Percentiles rank a stretch among this genome's conserved stretches.
These are phyloP conservation scores for Cyclophora albipunctata DNA, from an alignment of 2,888 invertebrate genomes.

Conservation along the genomic window DNA sequence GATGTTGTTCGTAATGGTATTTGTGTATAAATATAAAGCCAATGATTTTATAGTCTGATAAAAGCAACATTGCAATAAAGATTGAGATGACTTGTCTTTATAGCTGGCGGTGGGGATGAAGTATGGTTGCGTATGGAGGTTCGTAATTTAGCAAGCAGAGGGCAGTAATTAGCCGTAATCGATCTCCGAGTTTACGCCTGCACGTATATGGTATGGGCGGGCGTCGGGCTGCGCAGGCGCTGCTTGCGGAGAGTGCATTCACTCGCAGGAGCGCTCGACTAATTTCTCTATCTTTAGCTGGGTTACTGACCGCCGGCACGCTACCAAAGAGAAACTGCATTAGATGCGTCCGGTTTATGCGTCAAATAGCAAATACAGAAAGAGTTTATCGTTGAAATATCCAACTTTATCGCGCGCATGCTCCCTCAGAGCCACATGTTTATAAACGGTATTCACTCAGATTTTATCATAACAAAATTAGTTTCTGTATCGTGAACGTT, in stretches of 20 bases:
- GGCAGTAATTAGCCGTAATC: constrained; percentile 70
- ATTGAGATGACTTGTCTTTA: constrained; percentile 20
- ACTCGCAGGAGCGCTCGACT: constrained; percentile 58
- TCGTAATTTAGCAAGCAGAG: constrained; percentile 28
- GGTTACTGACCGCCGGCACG: constrained; percentile 67
- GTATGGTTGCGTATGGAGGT: constrained; percentile 16
- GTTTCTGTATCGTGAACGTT: constrained; percentile 2
- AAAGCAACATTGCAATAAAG: constrained; percentile 6
- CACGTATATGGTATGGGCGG: constrained; percentile 60
- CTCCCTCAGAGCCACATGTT: neutral
- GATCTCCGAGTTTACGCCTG: constrained; percentile 62
- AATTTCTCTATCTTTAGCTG: constrained; percentile 74
- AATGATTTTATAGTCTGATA: constrained; percentile 6
- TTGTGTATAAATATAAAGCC: constrained; percentile 3
- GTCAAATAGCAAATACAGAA: constrained; percentile 35
- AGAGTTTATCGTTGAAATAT: constrained; percentile 11
- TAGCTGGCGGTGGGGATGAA: constrained; percentile 28
- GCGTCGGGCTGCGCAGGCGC: constrained; percentile 20
- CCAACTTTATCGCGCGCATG: constrained; percentile 4
- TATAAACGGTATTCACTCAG: neutral
- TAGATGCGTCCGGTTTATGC: constrained; percentile 67
- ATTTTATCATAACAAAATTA: constrained; percentile 1
- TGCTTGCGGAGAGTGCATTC: constrained; percentile 48
- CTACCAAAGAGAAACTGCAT: constrained; percentile 65
- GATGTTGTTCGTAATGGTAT: constrained; percentile 4